Conservation (phyloP, 2,113 vertebrate species). For the Pteropus alecto region DNA sequence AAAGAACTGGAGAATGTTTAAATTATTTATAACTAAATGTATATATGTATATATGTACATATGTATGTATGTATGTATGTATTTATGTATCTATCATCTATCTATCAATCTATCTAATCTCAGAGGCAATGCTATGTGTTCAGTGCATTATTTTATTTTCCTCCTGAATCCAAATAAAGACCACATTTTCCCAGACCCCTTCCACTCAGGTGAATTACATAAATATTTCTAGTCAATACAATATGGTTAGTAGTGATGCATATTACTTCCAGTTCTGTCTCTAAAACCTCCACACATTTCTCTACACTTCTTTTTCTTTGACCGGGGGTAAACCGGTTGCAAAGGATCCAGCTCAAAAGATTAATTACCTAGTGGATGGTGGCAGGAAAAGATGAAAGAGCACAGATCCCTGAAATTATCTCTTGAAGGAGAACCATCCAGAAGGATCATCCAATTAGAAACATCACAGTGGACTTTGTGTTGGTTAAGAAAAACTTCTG, state of each 20-base stretch:
- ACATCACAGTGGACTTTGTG: not conserved
- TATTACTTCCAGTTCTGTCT: not conserved
- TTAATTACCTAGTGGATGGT: not conserved
- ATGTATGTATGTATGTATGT: not conserved
- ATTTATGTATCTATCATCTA: not conserved
- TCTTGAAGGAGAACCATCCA: not conserved
- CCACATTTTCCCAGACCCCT: not conserved
- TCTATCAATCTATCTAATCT: not conserved
- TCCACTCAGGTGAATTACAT: not conserved
- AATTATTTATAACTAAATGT: not conserved
- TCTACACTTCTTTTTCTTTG: not conserved
- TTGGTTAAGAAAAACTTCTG: not conserved
- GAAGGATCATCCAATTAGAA: not conserved
- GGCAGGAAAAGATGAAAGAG: not conserved
- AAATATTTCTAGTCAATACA: not conserved
- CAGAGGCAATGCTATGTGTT: not conserved
- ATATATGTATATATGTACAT: not conserved
- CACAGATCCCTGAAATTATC: not conserved
- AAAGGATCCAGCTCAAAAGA: not conserved
- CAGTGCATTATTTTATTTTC: not conserved
- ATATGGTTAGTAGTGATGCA: not conserved
- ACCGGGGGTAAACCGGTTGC: not conserved
- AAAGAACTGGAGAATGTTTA: not conserved
- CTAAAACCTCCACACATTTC: not conserved
- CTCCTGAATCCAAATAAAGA: not conserved